A percentile compares a stretch with the other conserved stretches of the same genome.
Evolutionary conservation across 2,113 vertebrate genomes (phyloP).

Genomic region (Ramphastos sulfuratus): DNA sequence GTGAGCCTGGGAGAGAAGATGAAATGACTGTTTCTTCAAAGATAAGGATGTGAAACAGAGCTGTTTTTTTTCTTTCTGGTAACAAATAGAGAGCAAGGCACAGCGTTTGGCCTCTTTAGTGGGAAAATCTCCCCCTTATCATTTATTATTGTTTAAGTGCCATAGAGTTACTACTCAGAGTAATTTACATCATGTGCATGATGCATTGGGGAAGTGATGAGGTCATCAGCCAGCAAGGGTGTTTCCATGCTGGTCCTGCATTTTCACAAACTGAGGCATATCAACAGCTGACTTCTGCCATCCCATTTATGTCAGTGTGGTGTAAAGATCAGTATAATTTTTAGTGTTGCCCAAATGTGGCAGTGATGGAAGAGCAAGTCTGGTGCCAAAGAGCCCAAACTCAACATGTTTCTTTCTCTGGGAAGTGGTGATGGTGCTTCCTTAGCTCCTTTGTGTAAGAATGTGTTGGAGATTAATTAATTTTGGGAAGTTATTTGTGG

Average conservation of each 20-base stretch:
- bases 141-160: neutral
- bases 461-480: neutral
- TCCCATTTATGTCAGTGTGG: neutral
- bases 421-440: neutral
- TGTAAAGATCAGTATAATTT: neutral
- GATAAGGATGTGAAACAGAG: neutral
- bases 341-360: neutral
- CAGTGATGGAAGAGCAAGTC: neutral
- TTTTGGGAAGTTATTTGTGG: constrained; percentile 3
- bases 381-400: neutral
- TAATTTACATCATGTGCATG: neutral
- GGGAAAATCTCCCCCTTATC: neutral
- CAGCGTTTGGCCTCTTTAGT: neutral
- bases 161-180: neutral
- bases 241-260: neutral
- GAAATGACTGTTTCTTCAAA: neutral
- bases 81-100: neutral
- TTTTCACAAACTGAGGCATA: neutral
- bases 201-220: neutral
- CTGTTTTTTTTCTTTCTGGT: neutral
- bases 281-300: neutral
- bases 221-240: neutral
- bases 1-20: neutral
- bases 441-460: neutral
- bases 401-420: neutral